These are phyloP conservation scores for Alaudala cheleensis DNA, from an alignment of 2,113 vertebrate genomes.

Conservation along the genomic window DNA sequence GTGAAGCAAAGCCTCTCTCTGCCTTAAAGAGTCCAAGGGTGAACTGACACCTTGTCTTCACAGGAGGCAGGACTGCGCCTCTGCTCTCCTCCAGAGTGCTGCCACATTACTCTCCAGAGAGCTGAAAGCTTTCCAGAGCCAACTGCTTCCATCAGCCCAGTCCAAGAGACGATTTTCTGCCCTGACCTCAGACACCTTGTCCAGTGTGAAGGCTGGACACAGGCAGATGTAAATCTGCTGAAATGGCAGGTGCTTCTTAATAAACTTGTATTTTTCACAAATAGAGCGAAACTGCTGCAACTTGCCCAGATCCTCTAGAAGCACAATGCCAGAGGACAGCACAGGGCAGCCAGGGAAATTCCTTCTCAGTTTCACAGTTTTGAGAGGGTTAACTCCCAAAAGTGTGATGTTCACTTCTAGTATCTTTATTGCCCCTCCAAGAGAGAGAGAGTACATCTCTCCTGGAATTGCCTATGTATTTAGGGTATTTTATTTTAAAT, in stretches of 20 bases:
- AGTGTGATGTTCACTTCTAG: background rate
- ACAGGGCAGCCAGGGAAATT: background rate
- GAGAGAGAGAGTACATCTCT: background rate
- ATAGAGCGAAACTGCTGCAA: background rate
- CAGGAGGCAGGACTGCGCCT: background rate
- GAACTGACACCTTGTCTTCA: background rate
- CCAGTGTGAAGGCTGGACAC: background rate
- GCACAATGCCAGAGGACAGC: background rate
- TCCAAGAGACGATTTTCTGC: background rate
- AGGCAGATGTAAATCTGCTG: background rate
- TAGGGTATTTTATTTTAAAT: background rate
- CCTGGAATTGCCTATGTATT: background rate
- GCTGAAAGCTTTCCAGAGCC: background rate
- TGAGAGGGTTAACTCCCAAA: background rate
- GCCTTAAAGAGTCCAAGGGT: background rate
- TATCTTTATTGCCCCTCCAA: background rate
- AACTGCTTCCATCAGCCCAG: background rate
- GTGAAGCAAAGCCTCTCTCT: background rate
- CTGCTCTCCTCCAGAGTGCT: background rate
- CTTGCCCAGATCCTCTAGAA: background rate
- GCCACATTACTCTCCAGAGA: background rate
- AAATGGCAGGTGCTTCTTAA: background rate
- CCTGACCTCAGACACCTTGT: background rate
- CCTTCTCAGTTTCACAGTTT: background rate
- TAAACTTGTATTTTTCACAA: background rate